Base-by-base conservation (phyloP, 2,797 vertebrate species). In the Aeoliscus strigatus region DNA sequence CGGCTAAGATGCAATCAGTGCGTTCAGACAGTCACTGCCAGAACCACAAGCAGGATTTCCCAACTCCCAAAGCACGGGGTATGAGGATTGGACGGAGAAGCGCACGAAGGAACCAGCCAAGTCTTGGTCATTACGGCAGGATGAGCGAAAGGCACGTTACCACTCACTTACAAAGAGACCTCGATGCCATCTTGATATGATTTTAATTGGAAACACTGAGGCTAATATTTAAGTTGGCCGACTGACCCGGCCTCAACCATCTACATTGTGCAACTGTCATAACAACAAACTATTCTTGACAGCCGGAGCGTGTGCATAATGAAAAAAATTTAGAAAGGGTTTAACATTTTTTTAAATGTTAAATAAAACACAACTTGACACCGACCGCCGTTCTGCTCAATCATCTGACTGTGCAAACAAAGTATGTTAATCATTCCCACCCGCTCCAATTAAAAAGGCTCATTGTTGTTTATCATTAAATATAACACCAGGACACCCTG, bases 31-130 rank as follows among this genome's bases (percentile, higher is more conserved):
- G 51, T 14, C 25, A 16, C 21, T 37, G 77, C 77, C 79, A 84
- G 49, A 84, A 82, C 71, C 81, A 70, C 74, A 62, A 67, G 74
- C 61, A 77, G 81, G 76, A 82, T 80, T 75, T 86, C 77, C 79
- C 74, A 44, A 39, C 71, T 77, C 66, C 55, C 55, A 60, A 76
- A 75, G 71, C 73, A 74, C 60, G 55, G 24, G 18, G 9, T 47
- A 25, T 59, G 52, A 62, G 69, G 46, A 48, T 82, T 72, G 75
- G 71, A 59, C 21, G 37, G 56, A 31, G 56, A 65, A 37, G 28
- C 51, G 44, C 58, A 59, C 48, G 39, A 24, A 27, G 27, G 38
- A 15, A 27, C 0, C 2, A 44, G 67, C 80, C 66, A 80, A 68
- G 51, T 31, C 46, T 36, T 28, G 27, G 55, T 67, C 69, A 58